Evolutionary conservation across 1,140 invertebrate species (phyloP), one percentile per base, ranked within the genome.

Genomic region (Drosophila kurseongensis): DNA sequence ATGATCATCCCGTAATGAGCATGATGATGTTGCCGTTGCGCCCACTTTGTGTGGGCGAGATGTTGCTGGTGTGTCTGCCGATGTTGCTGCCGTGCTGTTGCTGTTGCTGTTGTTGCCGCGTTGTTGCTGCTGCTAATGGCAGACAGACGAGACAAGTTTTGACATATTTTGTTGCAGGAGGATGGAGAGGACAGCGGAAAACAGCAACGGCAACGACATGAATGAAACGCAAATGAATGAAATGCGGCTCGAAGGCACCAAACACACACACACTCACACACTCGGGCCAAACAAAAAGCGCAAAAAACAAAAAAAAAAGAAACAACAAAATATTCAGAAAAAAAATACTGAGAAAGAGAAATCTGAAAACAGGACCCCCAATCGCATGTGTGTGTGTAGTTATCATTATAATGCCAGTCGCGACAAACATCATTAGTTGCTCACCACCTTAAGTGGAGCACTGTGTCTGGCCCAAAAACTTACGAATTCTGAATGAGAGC

Each of bases 81-180:
- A 82, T 77, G 80, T 79, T 61, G 60, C 50, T 63, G 36, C 47
- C n/a, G 14, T 57, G 58, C 45, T 51, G 48, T 41, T 63, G 71
- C 51, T 67, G 73, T 29, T 76, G 72, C 7, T 50, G 47, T 7
- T 42, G 62, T 5, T 65, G 78, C 51, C 60, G 67, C 60, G 67
- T 16, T 77, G 73, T 5, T 73, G 65, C 40, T 62, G 66, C 77
- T 85, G 83, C 82, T 86, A 86, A 86, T 86, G 83, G 83, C 83
- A 88, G 83, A 86, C 83, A 88, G 83, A 89, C 84, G 79, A 88
- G 83, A 88, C 83, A 88, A 88, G 83, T 88, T 88, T 88, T 88
- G 83, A 88, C 83, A 88, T 88, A 89, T 83, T 88, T 89, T 83
- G 81, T 77, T 78, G 51, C 75, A 57, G 50, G 50, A 69, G 47